Conservation (phyloP, 2,797 vertebrate genomes). For the Chanos chanos region DNA sequence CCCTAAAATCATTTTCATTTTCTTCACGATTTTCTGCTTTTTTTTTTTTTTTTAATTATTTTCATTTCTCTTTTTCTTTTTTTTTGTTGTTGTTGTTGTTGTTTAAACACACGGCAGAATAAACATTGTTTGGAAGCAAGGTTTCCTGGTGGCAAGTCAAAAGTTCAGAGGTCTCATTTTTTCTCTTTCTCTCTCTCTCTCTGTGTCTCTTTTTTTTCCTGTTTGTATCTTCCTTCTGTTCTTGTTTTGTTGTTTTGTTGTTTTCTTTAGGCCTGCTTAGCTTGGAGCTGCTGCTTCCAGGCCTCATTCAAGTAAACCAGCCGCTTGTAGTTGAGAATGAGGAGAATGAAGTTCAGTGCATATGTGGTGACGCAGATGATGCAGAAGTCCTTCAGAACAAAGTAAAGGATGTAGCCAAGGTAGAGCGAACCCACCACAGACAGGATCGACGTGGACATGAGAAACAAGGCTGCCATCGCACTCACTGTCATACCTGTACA, state of each 20-base stretch:
- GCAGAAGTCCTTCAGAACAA: constrained; percentile 98
- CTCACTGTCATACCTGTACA: constrained; percentile 93
- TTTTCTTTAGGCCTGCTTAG: constrained; percentile 84
- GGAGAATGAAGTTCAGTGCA: constrained; percentile 97
- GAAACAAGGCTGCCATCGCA: constrained; percentile 94
- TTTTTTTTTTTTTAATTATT: constrained; percentile 49
- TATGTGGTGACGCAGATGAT: constrained; percentile 94
- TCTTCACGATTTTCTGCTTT: constrained; percentile 42
- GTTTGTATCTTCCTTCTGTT: constrained; percentile 45
- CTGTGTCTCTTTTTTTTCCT: constrained; percentile 37
- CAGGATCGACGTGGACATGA: constrained; percentile 97
- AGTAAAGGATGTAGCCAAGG: constrained; percentile 98
- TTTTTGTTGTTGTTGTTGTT: constrained; percentile 49
- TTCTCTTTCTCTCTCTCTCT: constrained; percentile 47
- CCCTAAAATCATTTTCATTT: constrained; percentile 52
- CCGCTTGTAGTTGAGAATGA: constrained; percentile 99
- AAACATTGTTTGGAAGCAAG: constrained; percentile 94
- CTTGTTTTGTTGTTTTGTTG: constrained; percentile 53
- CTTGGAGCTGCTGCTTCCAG: constrained; percentile 95
- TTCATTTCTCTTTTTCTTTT: constrained; percentile 42
- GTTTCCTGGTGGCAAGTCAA: constrained; percentile 85
- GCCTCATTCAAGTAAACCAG: constrained; percentile 99
- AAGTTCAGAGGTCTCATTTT: constrained; percentile 77
- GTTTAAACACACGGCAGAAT: constrained; percentile 83
- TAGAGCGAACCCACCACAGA: constrained; percentile 95